Percentiles rank a stretch among this genome's conserved stretches.
Evolutionary conservation across 2,113 vertebrate species (phyloP).

Genomic region (Proterorhinus semilunaris): DNA sequence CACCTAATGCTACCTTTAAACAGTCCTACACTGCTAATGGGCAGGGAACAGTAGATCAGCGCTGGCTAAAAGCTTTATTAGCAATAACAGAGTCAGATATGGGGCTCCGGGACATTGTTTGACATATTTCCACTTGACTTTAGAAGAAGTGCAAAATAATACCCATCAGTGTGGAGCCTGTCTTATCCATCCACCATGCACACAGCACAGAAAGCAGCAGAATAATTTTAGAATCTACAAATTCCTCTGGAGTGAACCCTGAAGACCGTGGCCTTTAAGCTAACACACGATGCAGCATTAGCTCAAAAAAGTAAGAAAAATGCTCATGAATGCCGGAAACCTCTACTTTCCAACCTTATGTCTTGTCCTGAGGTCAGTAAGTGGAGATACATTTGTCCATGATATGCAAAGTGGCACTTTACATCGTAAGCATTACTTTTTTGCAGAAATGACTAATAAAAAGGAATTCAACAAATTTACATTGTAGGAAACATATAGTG

Average conservation of each 20-base stretch:
- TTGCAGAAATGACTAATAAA: too few species aligned
- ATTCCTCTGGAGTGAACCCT: conserved; percentile 40
- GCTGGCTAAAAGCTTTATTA: conserved; percentile 15
- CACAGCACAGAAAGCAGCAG: conserved; percentile 32
- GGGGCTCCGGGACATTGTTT: background rate
- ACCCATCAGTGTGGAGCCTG: conserved; percentile 35
- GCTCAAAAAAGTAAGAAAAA: conserved; percentile 3
- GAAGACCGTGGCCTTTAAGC: conserved; percentile 40
- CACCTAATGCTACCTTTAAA: conserved; percentile 16
- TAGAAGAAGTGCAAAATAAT: conserved; percentile 26
- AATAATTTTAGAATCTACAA: conserved; percentile 54
- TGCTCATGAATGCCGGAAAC: background rate
- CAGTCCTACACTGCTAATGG: conserved; percentile 4
- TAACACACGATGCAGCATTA: conserved; percentile 38
- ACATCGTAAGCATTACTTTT: too few species aligned
- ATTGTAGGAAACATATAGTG: too few species aligned
- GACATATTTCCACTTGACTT: conserved; percentile 9
- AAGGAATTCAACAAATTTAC: too few species aligned
- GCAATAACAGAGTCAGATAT: conserved; percentile 10
- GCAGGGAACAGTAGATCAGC: conserved; percentile 10
- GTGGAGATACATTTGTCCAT: background rate
- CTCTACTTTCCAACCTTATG: background rate
- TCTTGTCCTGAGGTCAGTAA: background rate
- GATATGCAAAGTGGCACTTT: too few species aligned
- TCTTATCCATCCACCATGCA: conserved; percentile 38